A percentile compares a stretch with the other conserved stretches of the same genome.
These are phyloP conservation scores for Geotrupes spiniger DNA, from an alignment of 2,888 invertebrate genomes.

Conservation along the genomic window DNA sequence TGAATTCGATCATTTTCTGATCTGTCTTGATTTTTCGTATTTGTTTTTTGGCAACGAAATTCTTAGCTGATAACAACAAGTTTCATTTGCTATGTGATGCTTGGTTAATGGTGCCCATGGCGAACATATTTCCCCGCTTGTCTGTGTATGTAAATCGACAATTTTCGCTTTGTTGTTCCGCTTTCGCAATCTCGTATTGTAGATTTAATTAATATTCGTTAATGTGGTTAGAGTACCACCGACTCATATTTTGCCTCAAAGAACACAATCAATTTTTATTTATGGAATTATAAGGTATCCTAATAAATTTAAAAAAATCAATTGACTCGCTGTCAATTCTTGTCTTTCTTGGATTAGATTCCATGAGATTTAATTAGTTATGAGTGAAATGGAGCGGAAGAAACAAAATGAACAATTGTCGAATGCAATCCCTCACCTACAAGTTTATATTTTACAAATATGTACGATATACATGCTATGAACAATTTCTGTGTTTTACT, in stretches of 20 bases:
- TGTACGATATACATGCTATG: slow-evolving; percentile 32
- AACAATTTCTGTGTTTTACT: slow-evolving; percentile 47
- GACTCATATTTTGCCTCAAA: no score
- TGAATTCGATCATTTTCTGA: slow-evolving; percentile 21
- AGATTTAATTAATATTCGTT: no score
- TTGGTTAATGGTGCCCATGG: slow-evolving; percentile 16
- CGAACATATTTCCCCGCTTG: slow-evolving; percentile 8
- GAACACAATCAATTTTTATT: no score
- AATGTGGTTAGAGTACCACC: no score
- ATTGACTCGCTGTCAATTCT: no score
- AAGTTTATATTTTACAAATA: slow-evolving; percentile 17
- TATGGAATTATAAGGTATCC: no score
- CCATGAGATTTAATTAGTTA: no score
- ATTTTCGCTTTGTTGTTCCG: no score
- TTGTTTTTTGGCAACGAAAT: slow-evolving; percentile 44
- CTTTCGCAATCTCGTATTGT: no score
- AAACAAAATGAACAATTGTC: neutral
- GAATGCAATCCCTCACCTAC: slow-evolving; percentile 11
- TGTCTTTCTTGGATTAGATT: no score
- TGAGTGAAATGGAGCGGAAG: no score
- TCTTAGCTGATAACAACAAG: slow-evolving; percentile 37
- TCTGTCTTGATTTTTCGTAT: slow-evolving; percentile 11
- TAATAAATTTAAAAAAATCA: no score
- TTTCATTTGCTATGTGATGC: slow-evolving; percentile 35
- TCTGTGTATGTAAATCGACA: slow-evolving; percentile 11